Evolutionary conservation across 2,888 invertebrate genomes (phyloP).

Genomic region (Deilephila porcellus): DNA sequence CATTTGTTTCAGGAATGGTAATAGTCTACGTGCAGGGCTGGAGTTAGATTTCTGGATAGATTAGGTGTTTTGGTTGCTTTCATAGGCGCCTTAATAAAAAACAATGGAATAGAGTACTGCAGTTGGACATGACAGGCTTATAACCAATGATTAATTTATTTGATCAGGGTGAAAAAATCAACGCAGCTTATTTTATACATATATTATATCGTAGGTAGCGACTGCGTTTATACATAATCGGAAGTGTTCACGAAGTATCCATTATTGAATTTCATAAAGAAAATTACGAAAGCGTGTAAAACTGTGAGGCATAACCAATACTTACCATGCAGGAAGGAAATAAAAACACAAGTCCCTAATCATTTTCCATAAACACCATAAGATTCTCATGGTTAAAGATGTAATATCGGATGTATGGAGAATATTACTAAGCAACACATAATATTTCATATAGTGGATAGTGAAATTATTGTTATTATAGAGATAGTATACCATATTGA

Average conservation of each 20-base stretch:
- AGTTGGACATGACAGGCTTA: no score
- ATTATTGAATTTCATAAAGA: constrained; percentile 16
- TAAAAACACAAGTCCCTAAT: constrained; percentile 24
- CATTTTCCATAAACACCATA: constrained; percentile 23
- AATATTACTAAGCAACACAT: constrained; percentile 23
- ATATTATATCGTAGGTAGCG: neutral
- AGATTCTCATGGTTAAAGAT: constrained; percentile 2
- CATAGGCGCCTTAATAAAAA: no score
- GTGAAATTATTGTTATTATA: neutral
- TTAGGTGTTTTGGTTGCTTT: no score
- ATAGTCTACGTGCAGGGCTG: no score
- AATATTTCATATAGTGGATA: constrained; percentile 7
- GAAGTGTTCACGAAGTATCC: neutral
- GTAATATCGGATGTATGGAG: constrained; percentile 3
- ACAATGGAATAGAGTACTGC: no score
- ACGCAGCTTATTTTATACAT: no score
- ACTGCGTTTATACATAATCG: neutral
- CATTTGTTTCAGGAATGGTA: no score
- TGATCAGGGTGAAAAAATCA: no score
- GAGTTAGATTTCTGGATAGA: no score
- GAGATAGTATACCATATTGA: neutral
- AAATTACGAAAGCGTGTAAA: neutral
- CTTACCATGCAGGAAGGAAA: constrained; percentile 13
- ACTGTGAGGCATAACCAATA: neutral
- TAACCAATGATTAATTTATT: neutral